A percentile compares a stretch with the other conserved stretches of the same genome.
Conservation (phyloP, 1,140 invertebrate genomes). For the Holotrichia oblita region DNA sequence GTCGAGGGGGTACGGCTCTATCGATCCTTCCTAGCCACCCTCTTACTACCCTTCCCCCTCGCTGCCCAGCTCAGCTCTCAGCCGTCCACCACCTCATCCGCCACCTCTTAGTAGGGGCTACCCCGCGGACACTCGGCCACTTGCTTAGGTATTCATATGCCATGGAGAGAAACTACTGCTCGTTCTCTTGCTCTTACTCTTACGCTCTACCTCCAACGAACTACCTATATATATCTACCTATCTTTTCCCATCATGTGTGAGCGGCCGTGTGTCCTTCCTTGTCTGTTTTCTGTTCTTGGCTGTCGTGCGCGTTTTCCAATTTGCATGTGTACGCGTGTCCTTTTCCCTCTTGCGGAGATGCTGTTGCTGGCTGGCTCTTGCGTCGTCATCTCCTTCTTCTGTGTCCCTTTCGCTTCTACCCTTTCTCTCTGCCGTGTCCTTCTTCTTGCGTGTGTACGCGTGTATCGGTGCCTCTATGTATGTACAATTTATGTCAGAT, state of each 20-base stretch:
- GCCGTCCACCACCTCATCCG: neutral
- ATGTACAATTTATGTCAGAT: constrained; percentile 26
- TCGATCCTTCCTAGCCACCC: constrained; percentile 51
- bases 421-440: constrained; percentile 31
- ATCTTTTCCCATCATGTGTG: neutral
- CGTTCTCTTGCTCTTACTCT: neutral
- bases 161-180: constrained; percentile 30
- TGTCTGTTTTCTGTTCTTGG: neutral
- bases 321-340: constrained; percentile 23
- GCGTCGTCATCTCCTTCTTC: neutral
- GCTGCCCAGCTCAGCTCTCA: neutral
- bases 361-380: constrained; percentile 3
- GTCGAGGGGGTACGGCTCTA: constrained; percentile 50
- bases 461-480: constrained; percentile 21
- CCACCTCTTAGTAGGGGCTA: constrained; percentile 23
- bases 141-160: constrained; percentile 56
- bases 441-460: constrained; percentile 30
- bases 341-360: neutral
- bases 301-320: neutral
- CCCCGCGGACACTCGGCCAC: constrained; percentile 47
- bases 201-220: neutral
- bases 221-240: neutral
- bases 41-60: constrained; percentile 25
- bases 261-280: neutral
- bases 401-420: constrained; percentile 23